These are phyloP conservation scores for Ferrisia virgata DNA, from an alignment of 2,888 invertebrate genomes.

Conservation along the genomic window DNA sequence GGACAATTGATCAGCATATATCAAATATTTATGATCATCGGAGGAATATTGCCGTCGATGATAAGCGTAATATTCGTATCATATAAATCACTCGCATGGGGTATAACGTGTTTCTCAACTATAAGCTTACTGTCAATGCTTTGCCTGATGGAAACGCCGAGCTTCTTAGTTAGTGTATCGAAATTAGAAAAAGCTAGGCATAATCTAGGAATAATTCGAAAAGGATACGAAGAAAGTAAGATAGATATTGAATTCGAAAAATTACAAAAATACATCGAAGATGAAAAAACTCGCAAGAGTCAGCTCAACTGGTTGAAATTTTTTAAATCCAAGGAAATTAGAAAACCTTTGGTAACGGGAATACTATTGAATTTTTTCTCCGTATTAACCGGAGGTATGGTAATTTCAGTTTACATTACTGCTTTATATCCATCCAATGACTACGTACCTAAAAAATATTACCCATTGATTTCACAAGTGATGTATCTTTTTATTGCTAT, in stretches of 20 bases:
- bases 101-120: not conserved
- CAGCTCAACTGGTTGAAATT: not conserved
- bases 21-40: conserved; percentile 53
- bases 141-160: not conserved
- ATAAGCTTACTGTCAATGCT: not conserved
- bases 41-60: conserved; percentile 53
- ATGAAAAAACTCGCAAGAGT: not conserved
- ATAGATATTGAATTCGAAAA: not conserved
- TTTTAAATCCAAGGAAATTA: not conserved
- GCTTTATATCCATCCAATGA: not conserved
- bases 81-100: not conserved
- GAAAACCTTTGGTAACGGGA: not conserved
- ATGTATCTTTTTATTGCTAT: not conserved
- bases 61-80: conserved; percentile 51
- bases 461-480: not conserved
- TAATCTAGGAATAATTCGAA: not conserved
- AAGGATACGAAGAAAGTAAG: not conserved
- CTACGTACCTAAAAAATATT: not conserved
- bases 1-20: conserved; percentile 48
- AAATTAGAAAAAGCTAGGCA: not conserved
- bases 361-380: not conserved
- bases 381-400: not conserved
- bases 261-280: not conserved
- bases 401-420: not conserved
- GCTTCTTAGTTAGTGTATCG: not conserved